A percentile compares a stretch with the other conserved stretches of the same genome.
These are phyloP conservation scores for Augochlora pura DNA, from an alignment of 1,140 invertebrate genomes.

Conservation along the genomic window DNA sequence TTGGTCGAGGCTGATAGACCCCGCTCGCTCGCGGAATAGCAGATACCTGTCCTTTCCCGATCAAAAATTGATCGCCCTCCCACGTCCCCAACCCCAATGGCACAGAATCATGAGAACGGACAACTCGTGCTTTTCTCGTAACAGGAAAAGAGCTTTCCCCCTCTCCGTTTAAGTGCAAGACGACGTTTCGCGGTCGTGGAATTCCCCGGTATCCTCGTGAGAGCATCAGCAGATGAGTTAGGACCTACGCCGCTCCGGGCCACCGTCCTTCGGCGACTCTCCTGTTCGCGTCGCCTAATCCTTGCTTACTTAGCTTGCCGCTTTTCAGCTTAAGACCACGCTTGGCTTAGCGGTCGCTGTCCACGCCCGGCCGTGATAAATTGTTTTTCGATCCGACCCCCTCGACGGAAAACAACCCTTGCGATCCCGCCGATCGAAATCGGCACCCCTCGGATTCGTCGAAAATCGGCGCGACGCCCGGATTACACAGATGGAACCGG, in stretches of 20 bases:
- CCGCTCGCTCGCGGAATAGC: too few species aligned
- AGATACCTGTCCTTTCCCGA: neutral
- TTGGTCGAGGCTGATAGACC: neutral
- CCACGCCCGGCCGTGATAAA: conserved; percentile 46
- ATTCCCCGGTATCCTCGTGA: conserved; percentile 71
- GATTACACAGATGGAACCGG: too few species aligned
- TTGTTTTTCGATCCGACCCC: conserved; percentile 29
- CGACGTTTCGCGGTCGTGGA: conserved; percentile 68
- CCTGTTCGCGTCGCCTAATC: conserved; percentile 69
- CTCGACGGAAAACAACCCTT: neutral
- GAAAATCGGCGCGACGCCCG: too few species aligned
- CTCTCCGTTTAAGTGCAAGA: conserved; percentile 69
- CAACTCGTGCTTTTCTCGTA: conserved; percentile 58
- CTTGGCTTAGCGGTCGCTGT: conserved; percentile 71
- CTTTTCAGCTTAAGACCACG: conserved; percentile 74
- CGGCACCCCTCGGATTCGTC: neutral
- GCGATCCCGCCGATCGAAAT: neutral
- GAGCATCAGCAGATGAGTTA: conserved; percentile 70
- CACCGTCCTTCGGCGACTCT: conserved; percentile 14
- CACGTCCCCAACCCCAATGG: too few species aligned
- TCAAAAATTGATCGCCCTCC: conserved; percentile 26
- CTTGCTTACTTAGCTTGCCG: conserved; percentile 77
- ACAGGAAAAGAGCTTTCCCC: conserved; percentile 59
- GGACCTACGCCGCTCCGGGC: conserved; percentile 37
- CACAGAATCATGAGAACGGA: conserved; percentile 44